A percentile compares a stretch with the other conserved stretches of the same genome.
Evolutionary conservation across 2,888 invertebrate species (phyloP).

Genomic region (Tipula vernalis): DNA sequence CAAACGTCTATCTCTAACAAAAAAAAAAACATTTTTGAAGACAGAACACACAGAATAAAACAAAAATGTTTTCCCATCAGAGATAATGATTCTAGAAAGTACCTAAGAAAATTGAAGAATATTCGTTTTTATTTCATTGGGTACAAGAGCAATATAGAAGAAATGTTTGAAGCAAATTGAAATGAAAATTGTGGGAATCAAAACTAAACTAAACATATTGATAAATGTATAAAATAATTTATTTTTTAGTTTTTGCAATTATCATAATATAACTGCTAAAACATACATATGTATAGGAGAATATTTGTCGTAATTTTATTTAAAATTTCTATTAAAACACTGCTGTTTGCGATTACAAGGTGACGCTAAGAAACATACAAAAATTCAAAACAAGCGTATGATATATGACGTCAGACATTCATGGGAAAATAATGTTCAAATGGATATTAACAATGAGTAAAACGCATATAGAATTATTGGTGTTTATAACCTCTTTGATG

Average conservation of each 20-base stretch:
- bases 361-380: too few species aligned
- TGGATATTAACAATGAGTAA: too few species aligned
- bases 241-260: neutral
- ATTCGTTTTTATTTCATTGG: neutral
- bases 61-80: neutral
- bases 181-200: neutral
- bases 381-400: neutral
- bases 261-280: neutral
- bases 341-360: neutral
- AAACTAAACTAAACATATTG: neutral
- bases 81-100: neutral
- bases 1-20: neutral
- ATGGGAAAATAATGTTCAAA: neutral
- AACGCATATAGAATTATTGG: neutral
- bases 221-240: neutral
- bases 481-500: neutral
- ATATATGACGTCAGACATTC: neutral
- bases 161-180: neutral
- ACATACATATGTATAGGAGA: too few species aligned
- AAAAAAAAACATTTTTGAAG: neutral
- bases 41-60: neutral
- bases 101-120: neutral
- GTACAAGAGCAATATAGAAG: neutral
- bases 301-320: neutral
- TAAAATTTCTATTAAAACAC: neutral